These are phyloP conservation scores for Pelecanus crispus DNA, from an alignment of 2,113 vertebrate species.

Conservation along the genomic window DNA sequence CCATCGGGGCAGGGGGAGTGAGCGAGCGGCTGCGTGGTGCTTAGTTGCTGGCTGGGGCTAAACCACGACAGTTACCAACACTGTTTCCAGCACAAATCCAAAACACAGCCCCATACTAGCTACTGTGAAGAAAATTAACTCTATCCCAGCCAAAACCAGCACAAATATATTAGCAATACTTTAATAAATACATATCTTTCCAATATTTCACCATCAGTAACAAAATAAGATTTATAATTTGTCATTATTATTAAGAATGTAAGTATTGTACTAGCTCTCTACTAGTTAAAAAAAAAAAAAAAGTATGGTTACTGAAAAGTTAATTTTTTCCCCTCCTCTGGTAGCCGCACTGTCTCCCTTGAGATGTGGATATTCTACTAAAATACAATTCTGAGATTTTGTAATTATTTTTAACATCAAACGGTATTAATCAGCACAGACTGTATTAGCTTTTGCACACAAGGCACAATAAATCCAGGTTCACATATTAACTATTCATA, in stretches of 20 bases:
- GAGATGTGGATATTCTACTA: background rate
- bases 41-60: no score
- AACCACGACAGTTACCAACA: no score
- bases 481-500: background rate
- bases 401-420: background rate
- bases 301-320: background rate
- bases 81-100: no score
- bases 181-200: background rate
- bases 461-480: conserved; percentile 27
- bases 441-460: background rate
- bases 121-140: no score
- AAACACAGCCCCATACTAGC: no score
- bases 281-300: background rate
- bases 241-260: background rate
- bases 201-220: background rate
- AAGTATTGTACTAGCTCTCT: background rate
- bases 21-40: no score
- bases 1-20: no score
- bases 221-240: conserved; percentile 27
- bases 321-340: background rate
- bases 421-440: background rate
- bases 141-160: no score
- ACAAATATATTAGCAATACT: background rate
- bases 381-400: background rate
- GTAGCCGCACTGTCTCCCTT: background rate